Evolutionary conservation across 2,797 vertebrate species (phyloP).

Genomic region (Sebastes jordani): DNA sequence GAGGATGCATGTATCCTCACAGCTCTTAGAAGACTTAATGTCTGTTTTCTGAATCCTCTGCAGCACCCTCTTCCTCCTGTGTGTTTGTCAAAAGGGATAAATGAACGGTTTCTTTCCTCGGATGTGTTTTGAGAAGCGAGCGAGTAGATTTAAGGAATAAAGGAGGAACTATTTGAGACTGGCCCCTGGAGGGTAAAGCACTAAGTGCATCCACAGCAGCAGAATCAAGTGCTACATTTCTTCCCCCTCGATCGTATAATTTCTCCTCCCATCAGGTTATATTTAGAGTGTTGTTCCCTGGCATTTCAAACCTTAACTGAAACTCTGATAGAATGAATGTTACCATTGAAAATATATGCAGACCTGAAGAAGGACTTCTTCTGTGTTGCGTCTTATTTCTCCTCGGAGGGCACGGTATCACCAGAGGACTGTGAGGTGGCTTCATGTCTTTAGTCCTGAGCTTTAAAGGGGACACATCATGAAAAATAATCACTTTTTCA

Average conservation of each 20-base stretch:
- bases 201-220: conserved; percentile 26
- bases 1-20: conserved; percentile 25
- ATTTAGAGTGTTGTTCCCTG: conserved; percentile 49
- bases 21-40: conserved; percentile 1
- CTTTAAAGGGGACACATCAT: background rate
- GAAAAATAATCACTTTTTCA: no score
- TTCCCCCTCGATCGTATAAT: conserved; percentile 7
- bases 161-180: conserved; percentile 4
- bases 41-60: conserved; percentile 22
- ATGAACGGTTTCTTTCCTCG: conserved; percentile 13
- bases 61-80: background rate
- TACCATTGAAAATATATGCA: conserved; percentile 82
- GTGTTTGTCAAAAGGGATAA: conserved; percentile 30
- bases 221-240: conserved; percentile 20
- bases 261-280: conserved; percentile 32
- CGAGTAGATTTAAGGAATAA: conserved; percentile 1
- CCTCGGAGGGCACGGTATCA: background rate
- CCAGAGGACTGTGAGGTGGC: no score
- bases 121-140: conserved; percentile 14
- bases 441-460: background rate
- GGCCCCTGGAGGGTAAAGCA: conserved; percentile 30
- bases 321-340: conserved; percentile 79
- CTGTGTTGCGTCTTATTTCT: conserved; percentile 60
- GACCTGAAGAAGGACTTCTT: conserved; percentile 64
- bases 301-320: conserved; percentile 65